Evolutionary conservation across 1,140 invertebrate genomes (phyloP), one percentile per base, ranked within the genome.

Genomic region (Psix sp.): DNA sequence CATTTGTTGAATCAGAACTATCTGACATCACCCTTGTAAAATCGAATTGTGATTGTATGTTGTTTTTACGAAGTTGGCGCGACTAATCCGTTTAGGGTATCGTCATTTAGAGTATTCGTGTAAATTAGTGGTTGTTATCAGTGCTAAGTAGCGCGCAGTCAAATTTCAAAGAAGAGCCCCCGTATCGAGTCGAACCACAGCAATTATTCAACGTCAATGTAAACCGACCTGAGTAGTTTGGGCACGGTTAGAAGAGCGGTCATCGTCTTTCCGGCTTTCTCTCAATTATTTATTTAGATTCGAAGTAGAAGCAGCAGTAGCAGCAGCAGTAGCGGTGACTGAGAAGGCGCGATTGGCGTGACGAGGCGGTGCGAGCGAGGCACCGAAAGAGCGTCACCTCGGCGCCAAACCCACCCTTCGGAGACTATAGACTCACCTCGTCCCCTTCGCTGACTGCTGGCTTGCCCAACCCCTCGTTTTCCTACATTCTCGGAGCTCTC

Each of bases 361-460:
- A 54, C 5, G 17, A 68, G 51, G 38, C 65, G 71, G 72, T 76
- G 77, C 65, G 68, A 77, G 59, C 42, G 49, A 46, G 46, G 51
- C 48, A 31, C 56, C 66, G 70, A 71, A 70, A 76, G 68, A 60
- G 79, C 86, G 86, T 86, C 86, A 87, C 86, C 85, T 86, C 80
- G 86, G 86, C 86, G 86, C 86, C 86, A 82, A 82, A 85, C 84
- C 84, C 85, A 84, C 83, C 85, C 85, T 81, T 81, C 81, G 78
- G 81, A 83, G 84, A 84, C 85, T 86, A 82, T 81, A 86, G 82
- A 84, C 85, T 85, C 84, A 84, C 83, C 84, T 86, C 80, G 75
- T 78, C 77, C 77, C 62, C 77, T 75, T 66, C 62, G 60, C 68
- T 38, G n/a, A 63, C 66, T 20, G 15, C 48, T 18, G 39, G 74